phyloP scores from a whole-genome alignment of 2,888 invertebrate genomes.

The Smittia aterrima region DNA sequence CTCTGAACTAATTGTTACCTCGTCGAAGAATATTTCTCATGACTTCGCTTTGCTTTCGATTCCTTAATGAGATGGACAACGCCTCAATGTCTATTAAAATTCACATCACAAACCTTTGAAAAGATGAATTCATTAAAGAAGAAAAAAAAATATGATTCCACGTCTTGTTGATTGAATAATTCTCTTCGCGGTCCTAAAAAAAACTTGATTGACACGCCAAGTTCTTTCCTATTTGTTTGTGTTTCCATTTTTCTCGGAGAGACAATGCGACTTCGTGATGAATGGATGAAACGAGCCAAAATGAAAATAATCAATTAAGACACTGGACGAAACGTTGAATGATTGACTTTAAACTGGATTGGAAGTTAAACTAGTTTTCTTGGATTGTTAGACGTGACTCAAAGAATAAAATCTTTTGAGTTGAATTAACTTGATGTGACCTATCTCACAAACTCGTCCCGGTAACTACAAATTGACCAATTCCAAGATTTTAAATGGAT shows the following conservation, averaged over 20 bases:
- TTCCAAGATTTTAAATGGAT: neutral
- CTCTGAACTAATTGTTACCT: neutral
- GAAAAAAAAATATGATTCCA: neutral
- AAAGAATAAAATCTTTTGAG: too few species aligned
- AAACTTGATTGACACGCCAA: conserved; percentile 13
- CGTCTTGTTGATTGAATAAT: neutral
- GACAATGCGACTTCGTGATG: conserved; percentile 16
- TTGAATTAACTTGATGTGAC: too few species aligned
- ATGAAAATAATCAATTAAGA: conserved; percentile 22
- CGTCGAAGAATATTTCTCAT: neutral
- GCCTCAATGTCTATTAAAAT: conserved; percentile 31
- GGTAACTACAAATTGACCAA: too few species aligned
- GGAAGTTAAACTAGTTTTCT: too few species aligned
- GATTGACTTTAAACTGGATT: neutral
- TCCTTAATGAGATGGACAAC: conserved; percentile 10
- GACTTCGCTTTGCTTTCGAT: neutral
- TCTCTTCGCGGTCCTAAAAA: too few species aligned
- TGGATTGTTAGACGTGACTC: too few species aligned
- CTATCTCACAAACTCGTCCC: too few species aligned
- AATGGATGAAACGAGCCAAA: neutral
- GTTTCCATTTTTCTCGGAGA: neutral
- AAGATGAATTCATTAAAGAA: neutral
- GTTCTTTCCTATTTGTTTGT: neutral
- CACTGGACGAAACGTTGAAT: neutral
- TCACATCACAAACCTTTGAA: neutral